Percentiles rank a stretch among this genome's conserved stretches.
Conservation (phyloP, 2,888 invertebrate species). For the Strigamia crassipes region DNA sequence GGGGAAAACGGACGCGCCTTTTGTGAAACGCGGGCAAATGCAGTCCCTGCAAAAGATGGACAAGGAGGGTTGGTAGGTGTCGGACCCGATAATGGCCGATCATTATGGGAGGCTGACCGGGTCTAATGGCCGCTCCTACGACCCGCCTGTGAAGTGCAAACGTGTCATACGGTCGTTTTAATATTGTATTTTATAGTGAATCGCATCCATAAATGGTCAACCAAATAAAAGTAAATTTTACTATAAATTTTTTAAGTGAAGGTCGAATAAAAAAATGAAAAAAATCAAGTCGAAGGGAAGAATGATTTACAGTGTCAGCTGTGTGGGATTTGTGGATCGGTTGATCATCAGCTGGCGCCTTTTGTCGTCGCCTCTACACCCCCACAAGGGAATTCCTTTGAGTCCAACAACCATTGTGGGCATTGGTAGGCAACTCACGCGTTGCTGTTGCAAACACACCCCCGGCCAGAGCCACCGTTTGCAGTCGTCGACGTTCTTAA, state of each 20-base stretch:
- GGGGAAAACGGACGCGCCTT: conserved; percentile 27
- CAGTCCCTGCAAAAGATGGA: not conserved
- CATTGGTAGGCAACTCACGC: conserved; percentile 30
- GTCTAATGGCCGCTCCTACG: not conserved
- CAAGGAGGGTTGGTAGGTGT: conserved; percentile 18
- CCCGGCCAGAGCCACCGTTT: conserved; percentile 27
- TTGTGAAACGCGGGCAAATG: conserved; percentile 14
- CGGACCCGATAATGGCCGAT: not conserved
- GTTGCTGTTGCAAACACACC: conserved; percentile 12
- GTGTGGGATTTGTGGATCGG: conserved; percentile 22
- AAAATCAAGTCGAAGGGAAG: not conserved
- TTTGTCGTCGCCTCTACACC: conserved; percentile 4
- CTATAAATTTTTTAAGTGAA: not conserved
- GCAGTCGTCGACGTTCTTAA: conserved; percentile 30
- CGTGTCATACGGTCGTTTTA: not conserved
- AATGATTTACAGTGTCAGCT: conserved; percentile 22
- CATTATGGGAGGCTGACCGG: conserved; percentile 15
- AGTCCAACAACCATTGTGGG: conserved; percentile 17
- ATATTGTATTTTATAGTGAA: not conserved
- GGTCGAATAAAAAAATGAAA: not conserved
- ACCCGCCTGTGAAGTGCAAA: not conserved
- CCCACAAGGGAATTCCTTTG: conserved; percentile 30
- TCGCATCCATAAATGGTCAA: not conserved
- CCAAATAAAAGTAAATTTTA: not conserved
- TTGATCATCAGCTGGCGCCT: conserved; percentile 30